Conservation (phyloP, 2,888 invertebrate genomes). For the Melanotus villosus region DNA sequence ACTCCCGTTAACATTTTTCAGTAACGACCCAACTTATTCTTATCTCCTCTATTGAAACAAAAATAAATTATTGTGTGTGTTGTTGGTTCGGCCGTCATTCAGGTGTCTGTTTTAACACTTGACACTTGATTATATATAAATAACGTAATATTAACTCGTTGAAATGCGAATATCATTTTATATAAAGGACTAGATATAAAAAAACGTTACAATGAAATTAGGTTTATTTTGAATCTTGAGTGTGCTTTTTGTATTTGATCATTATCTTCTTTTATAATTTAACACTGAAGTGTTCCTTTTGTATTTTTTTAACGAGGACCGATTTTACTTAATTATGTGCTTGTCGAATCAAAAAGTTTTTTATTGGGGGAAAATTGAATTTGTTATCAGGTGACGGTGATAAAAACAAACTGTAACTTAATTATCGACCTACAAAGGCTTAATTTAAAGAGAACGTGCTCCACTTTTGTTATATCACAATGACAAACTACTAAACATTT, state of each 20-base stretch:
- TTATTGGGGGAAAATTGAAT: constrained; percentile 5
- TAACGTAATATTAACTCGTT: constrained; percentile 59
- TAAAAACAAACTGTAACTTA: not conserved
- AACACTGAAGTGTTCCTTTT: constrained; percentile 18
- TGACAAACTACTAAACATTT: too few relatives aligned
- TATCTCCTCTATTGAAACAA: constrained; percentile 56
- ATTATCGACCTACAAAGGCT: too few relatives aligned
- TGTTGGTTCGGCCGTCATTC: constrained; percentile 54
- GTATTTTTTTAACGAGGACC: constrained; percentile 30
- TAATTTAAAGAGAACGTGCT: too few relatives aligned
- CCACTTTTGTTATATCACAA: too few relatives aligned
- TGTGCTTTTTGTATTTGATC: constrained; percentile 42
- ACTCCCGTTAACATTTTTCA: constrained; percentile 63
- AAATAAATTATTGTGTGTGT: constrained; percentile 56
- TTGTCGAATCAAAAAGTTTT: constrained; percentile 22
- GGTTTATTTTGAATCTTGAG: constrained; percentile 41
- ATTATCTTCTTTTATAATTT: constrained; percentile 42
- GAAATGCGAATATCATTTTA: constrained; percentile 46
- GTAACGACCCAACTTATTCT: constrained; percentile 58
- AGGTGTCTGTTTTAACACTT: constrained; percentile 61
- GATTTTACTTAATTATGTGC: constrained; percentile 32
- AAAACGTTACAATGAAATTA: constrained; percentile 39
- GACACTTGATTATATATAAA: constrained; percentile 62
- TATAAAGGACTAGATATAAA: too few relatives aligned
- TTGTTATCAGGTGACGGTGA: constrained; percentile 2